Evolutionary conservation across 1,140 invertebrate species (phyloP).

Genomic region (Physella acuta): DNA sequence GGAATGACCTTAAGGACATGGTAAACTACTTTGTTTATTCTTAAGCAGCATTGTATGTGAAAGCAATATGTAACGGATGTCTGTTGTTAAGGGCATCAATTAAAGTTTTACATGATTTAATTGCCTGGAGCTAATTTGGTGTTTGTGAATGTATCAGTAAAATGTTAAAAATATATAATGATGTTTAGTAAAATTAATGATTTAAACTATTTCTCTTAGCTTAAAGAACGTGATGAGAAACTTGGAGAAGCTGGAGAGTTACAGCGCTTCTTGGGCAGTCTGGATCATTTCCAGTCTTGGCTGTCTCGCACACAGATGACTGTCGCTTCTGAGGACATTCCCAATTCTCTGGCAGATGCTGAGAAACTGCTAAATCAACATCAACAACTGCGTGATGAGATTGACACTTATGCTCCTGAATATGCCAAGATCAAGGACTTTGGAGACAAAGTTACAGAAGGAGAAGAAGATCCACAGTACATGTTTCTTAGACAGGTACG

Average conservation of each 20-base stretch:
- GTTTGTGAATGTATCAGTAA: no score
- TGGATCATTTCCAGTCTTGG: slow-evolving; percentile 99
- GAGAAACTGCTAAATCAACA: slow-evolving; percentile 94
- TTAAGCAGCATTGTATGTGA: no score
- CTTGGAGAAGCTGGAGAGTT: slow-evolving; percentile 97
- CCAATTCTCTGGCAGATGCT: slow-evolving; percentile 92
- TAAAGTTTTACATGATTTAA: no score
- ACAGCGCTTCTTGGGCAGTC: slow-evolving; percentile 95
- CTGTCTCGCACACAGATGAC: slow-evolving; percentile 94
- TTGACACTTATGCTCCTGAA: slow-evolving; percentile 97
- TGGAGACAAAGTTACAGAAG: slow-evolving; percentile 89
- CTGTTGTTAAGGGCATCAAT: no score
- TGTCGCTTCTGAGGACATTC: slow-evolving; percentile 95
- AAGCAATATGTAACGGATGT: no score
- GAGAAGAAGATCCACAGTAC: slow-evolving; percentile 87
- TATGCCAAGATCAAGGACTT: slow-evolving; percentile 99
- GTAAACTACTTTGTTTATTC: slow-evolving; percentile 62
- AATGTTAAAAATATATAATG: no score
- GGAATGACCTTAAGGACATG: slow-evolving; percentile 96
- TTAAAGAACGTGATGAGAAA: slow-evolving; percentile 96
- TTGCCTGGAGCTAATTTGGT: no score
- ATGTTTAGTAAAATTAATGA: no score
- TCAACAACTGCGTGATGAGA: slow-evolving; percentile 96
- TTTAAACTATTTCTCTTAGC: slow-evolving; percentile 59
- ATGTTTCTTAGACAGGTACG: slow-evolving; percentile 92